Conservation (phyloP, 1,140 invertebrate genomes). For the Habropoda laboriosa region DNA sequence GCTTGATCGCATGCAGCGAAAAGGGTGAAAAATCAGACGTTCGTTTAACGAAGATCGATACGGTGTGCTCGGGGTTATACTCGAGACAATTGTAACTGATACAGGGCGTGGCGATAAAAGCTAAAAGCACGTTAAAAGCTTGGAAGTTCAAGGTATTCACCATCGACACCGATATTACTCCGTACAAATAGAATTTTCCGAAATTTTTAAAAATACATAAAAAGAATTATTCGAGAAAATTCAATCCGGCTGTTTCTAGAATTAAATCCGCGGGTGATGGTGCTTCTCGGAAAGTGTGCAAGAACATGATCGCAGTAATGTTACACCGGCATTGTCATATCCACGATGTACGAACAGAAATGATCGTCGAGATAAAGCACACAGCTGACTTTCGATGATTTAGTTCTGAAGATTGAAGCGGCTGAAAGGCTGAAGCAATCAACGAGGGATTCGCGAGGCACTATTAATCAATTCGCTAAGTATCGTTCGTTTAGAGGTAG, state of each 20-base stretch:
- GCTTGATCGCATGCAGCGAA: not conserved
- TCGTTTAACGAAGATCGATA: not conserved
- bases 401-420: too few relatives aligned
- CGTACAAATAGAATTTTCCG: not conserved
- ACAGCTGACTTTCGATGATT: too few relatives aligned
- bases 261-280: too few relatives aligned
- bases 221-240: not conserved
- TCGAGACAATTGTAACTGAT: constrained; percentile 1
- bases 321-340: not conserved
- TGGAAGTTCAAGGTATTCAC: not conserved
- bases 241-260: not conserved
- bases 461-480: too few relatives aligned
- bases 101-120: constrained; percentile 16
- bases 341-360: not conserved
- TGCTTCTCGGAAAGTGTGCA: not conserved
- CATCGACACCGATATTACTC: not conserved
- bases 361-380: constrained; percentile 13
- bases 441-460: too few relatives aligned
- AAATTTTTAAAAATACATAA: not conserved
- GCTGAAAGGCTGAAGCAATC: too few relatives aligned
- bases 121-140: constrained; percentile 19
- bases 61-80: not conserved
- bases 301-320: not conserved
- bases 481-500: too few relatives aligned
- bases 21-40: not conserved